Percentiles rank a stretch among this genome's conserved stretches.
Conservation (phyloP, 1,140 invertebrate species). For the Polypedilum pembai region DNA sequence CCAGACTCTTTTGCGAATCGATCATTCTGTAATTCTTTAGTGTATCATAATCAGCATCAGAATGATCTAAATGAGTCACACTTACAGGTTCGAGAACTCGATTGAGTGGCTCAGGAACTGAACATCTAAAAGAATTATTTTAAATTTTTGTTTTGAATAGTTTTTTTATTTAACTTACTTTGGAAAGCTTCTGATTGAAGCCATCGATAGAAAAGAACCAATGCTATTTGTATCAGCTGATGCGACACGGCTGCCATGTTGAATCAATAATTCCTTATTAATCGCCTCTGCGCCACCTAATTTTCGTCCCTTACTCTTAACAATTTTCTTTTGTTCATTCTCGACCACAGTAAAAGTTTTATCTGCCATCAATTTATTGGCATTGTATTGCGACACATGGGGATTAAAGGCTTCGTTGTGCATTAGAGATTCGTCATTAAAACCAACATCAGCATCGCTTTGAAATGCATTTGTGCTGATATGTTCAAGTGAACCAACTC, state of each 20-base stretch:
- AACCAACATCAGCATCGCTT: constrained; percentile 27
- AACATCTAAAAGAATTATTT: constrained; percentile 30
- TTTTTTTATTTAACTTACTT: too few relatives aligned
- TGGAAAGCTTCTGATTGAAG: constrained; percentile 69
- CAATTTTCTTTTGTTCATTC: constrained; percentile 30
- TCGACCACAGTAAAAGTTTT: constrained; percentile 33
- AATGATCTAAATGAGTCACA: constrained; percentile 54
- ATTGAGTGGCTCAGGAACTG: constrained; percentile 56
- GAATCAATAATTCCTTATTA: constrained; percentile 39
- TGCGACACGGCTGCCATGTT: constrained; percentile 35
- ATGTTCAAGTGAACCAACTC: constrained; percentile 39
- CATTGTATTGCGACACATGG: constrained; percentile 40
- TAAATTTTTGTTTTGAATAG: too few relatives aligned
- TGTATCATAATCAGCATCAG: constrained; percentile 44
- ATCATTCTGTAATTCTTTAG: constrained; percentile 24
- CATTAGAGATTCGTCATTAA: constrained; percentile 35
- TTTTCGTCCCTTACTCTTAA: constrained; percentile 29
- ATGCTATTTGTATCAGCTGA: constrained; percentile 41
- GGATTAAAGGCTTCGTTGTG: constrained; percentile 40
- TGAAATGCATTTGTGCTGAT: not conserved
- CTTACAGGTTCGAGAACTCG: constrained; percentile 68
- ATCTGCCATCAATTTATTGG: constrained; percentile 40
- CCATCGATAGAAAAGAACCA: constrained; percentile 60
- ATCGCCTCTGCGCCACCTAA: constrained; percentile 35
- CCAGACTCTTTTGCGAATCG: not conserved